These are phyloP conservation scores for Austrofundulus limnaeus DNA, from an alignment of 2,113 vertebrate species.

Conservation along the genomic window DNA sequence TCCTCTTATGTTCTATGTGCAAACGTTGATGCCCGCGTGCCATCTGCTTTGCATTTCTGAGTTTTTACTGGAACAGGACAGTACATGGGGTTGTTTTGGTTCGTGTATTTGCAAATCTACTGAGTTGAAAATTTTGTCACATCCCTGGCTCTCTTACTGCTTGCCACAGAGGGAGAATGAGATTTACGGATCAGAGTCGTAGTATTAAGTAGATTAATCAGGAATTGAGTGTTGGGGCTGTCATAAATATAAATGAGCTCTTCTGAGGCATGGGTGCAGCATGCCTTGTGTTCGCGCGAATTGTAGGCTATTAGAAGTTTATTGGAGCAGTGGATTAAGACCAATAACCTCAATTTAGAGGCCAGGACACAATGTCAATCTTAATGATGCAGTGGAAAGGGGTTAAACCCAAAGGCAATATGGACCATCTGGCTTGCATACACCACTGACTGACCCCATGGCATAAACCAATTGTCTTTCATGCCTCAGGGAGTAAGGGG, in stretches of 20 bases:
- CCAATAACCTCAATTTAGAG: slow-evolving; percentile 63
- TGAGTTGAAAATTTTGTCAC: slow-evolving; percentile 64
- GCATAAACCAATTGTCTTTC: slow-evolving; percentile 55
- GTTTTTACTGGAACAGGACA: slow-evolving; percentile 29
- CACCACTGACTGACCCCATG: slow-evolving; percentile 45
- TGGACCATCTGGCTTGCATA: slow-evolving; percentile 44
- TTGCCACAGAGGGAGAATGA: slow-evolving; percentile 53
- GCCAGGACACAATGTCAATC: slow-evolving; percentile 55
- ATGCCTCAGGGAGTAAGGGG: slow-evolving; percentile 29
- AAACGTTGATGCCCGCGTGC: slow-evolving; percentile 30
- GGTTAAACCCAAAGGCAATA: slow-evolving; percentile 63
- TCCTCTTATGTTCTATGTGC: slow-evolving; percentile 41
- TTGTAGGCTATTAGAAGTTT: slow-evolving; percentile 62
- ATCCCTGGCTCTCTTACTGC: slow-evolving; percentile 41
- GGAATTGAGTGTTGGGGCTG: slow-evolving; percentile 68
- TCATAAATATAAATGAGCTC: slow-evolving; percentile 77
- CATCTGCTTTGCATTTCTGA: slow-evolving; percentile 30
- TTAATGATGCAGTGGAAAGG: slow-evolving; percentile 62
- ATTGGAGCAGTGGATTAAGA: slow-evolving; percentile 64
- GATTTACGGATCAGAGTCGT: slow-evolving; percentile 66
- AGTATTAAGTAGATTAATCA: slow-evolving; percentile 78
- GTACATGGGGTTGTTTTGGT: slow-evolving; percentile 22
- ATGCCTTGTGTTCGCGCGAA: slow-evolving; percentile 53
- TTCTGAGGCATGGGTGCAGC: slow-evolving; percentile 48
- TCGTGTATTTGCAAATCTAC: slow-evolving; percentile 38